These are phyloP conservation scores for Todiramphus chloris DNA, from an alignment of 2,113 vertebrate genomes.

Conservation along the genomic window DNA sequence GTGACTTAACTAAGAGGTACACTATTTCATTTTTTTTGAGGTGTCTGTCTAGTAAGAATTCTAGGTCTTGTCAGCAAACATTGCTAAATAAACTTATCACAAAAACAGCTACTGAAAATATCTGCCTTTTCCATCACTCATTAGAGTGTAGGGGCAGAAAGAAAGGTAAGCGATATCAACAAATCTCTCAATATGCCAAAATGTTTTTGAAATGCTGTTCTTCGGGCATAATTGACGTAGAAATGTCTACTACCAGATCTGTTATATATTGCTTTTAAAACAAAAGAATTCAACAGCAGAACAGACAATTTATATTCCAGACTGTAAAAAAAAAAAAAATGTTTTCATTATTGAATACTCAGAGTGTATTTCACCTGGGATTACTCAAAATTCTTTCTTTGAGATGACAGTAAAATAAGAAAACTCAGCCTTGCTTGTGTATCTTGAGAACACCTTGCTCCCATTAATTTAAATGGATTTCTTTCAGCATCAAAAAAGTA, in stretches of 20 bases:
- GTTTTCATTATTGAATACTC: background rate
- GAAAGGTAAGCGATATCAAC: background rate
- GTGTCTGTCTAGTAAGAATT: background rate
- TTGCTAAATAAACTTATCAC: background rate
- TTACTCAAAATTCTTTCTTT: background rate
- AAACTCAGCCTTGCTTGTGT: background rate
- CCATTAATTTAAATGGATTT: background rate
- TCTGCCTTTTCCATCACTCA: background rate
- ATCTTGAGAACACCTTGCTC: background rate
- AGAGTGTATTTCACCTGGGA: background rate
- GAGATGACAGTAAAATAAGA: background rate
- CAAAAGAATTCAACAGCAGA: background rate
- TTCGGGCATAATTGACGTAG: background rate
- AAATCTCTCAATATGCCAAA: background rate
- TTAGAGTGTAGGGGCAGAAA: background rate
- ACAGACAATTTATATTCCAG: background rate
- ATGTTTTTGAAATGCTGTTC: background rate
- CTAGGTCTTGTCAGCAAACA: background rate
- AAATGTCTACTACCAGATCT: background rate
- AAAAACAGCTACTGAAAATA: background rate
- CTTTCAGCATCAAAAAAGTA: background rate
- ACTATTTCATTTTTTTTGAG: background rate
- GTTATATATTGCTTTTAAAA: background rate
- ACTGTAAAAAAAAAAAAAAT: background rate
- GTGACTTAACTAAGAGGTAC: background rate